Conservation (phyloP, 2,113 vertebrate species). For the Oreochromis tanganicae region DNA sequence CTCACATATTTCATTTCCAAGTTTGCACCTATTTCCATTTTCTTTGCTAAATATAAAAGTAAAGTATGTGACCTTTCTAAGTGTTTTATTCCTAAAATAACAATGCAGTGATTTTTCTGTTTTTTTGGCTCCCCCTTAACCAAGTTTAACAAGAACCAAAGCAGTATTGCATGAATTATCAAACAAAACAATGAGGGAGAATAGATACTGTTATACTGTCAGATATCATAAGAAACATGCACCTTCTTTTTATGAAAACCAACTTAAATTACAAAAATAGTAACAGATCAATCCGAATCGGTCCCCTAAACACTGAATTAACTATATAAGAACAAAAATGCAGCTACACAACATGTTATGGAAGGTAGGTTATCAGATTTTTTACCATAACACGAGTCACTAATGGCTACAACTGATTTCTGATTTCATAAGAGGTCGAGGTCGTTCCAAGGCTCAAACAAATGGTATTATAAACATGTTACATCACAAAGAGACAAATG, state of each 20-base stretch:
- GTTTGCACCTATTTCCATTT: background rate
- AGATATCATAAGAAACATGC: no score
- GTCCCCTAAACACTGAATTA: background rate
- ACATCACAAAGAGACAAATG: background rate
- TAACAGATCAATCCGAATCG: accelerated
- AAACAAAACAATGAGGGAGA: background rate
- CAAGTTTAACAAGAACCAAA: background rate
- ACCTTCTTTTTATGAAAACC: background rate
- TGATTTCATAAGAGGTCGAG: background rate
- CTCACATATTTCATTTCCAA: background rate
- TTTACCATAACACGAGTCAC: background rate
- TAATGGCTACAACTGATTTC: background rate
- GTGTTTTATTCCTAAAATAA: background rate
- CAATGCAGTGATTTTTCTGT: background rate
- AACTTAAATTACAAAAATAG: background rate
- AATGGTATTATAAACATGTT: background rate
- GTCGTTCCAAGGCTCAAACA: background rate
- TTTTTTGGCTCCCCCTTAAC: background rate
- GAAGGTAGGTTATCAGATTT: background rate
- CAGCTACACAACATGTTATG: background rate
- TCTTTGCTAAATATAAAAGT: background rate
- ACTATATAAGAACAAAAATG: background rate
- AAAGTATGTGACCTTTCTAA: background rate
- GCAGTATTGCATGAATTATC: background rate
- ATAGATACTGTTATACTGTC: no score